Evolutionary conservation across 1,140 invertebrate genomes (phyloP), one percentile per base, ranked within the genome.

Genomic region (Phymastichus coffea): DNA sequence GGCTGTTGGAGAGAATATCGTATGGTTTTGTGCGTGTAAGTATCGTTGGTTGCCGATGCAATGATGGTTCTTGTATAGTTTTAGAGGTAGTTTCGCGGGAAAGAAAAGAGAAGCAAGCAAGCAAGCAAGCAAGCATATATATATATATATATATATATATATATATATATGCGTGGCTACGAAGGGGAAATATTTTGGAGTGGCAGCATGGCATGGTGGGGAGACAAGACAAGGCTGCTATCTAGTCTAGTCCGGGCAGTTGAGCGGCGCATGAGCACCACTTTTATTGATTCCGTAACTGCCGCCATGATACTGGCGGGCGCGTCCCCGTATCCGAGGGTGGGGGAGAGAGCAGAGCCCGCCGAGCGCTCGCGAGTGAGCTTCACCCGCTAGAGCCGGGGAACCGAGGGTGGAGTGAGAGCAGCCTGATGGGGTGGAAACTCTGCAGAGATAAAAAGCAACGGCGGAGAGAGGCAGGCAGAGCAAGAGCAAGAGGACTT

Each of bases 221-320:
- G n/a, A n/a, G n/a, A n/a, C n/a, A n/a, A n/a, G n/a, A n/a, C n/a
- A n/a, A n/a, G 20, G 33, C 53, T 58, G 43, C 41, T 59, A 66
- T 63, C 40, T 53, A 65, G 44, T 57, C 33, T 48, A 14, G 46
- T n/a, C 20, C 15, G 33, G 75, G 74, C 65, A 76, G 75, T 79
- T 79, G 76, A 79, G n/a, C n/a, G 72, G 78, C 78, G 78, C 78
- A 78, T 80, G 78, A 80, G 78, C 77, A 79, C 77, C 75, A 79
- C 76, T 79, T 79, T 79, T 80, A 80, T 80, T 80, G 78, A 79
- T 80, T 80, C 77, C 75, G 77, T 79, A 80, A 80, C 76, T 79
- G 76, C 78, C 76, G 78, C 78, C 78, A 80, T 80, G 76, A 79
- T 71, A 69, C 72, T 77, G 71, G 72, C 22, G 41, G 51, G 46